phyloP scores from a whole-genome alignment of 2,797 vertebrate genomes.

The Acanthurus tractus region DNA sequence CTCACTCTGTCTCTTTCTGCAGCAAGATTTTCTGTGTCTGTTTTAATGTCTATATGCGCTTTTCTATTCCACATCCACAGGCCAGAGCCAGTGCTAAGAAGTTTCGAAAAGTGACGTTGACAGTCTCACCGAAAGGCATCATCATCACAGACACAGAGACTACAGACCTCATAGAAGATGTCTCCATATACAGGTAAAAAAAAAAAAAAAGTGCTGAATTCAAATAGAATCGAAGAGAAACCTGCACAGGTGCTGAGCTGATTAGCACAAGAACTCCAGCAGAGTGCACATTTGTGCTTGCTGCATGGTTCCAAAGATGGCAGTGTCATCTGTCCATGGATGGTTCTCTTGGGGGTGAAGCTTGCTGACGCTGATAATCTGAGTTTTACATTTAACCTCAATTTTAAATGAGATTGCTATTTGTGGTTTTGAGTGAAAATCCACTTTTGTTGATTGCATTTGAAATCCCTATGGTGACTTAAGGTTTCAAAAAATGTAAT shows the following conservation, averaged over 20 bases:
- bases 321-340: no score
- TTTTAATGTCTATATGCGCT: conserved; percentile 8
- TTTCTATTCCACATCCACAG: conserved; percentile 73
- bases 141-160: conserved; percentile 90
- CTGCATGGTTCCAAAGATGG: background rate
- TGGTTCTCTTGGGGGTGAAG: no score
- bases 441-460: no score
- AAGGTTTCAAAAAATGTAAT: no score
- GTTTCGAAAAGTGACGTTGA: conserved; percentile 93
- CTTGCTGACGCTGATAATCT: no score
- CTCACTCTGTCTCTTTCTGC: background rate
- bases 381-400: no score
- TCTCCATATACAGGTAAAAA: conserved; percentile 93
- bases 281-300: background rate
- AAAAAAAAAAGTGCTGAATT: background rate
- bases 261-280: background rate
- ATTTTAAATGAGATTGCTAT: no score
- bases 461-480: no score
- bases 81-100: conserved; percentile 91
- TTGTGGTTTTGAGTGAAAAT: no score
- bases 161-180: conserved; percentile 89
- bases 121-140: conserved; percentile 91
- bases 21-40: background rate
- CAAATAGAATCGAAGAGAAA: background rate
- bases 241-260: background rate